Conservation (phyloP, 2,888 invertebrate genomes). For the Griposia aprilina region DNA sequence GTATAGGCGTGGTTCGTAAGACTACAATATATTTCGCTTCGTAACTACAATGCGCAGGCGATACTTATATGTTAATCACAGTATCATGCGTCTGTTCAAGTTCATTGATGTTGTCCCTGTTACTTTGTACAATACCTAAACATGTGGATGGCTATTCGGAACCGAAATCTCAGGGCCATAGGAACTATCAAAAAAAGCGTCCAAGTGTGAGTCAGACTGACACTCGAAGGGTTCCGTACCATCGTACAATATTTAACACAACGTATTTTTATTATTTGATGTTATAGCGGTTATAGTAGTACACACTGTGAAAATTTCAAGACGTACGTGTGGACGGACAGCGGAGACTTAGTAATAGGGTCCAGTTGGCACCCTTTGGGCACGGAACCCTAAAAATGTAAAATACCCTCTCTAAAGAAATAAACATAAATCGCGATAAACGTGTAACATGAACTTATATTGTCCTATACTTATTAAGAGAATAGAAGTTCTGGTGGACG, state of each 20-base stretch:
- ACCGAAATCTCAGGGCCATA: background rate
- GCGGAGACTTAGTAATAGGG: too few relatives aligned
- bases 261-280: too few relatives aligned
- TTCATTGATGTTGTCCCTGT: background rate
- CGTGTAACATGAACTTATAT: slow-evolving; percentile 46
- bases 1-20: background rate
- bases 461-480: slow-evolving; percentile 42
- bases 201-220: too few relatives aligned
- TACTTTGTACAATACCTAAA: background rate
- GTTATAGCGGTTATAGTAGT: too few relatives aligned
- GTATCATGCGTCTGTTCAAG: background rate
- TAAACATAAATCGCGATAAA: slow-evolving; percentile 18
- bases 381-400: too few relatives aligned
- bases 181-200: background rate
- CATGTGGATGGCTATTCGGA: background rate
- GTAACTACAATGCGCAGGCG: background rate
- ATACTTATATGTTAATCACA: background rate
- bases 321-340: too few relatives aligned
- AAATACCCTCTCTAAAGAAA: slow-evolving; percentile 13
- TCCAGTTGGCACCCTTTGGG: too few relatives aligned
- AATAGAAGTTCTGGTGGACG: slow-evolving; percentile 51
- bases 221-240: too few relatives aligned
- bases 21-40: background rate
- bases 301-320: too few relatives aligned
- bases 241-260: too few relatives aligned